A percentile compares a stretch with the other conserved stretches of the same genome.
Conservation (phyloP, 23 tunicate genomes). For the Styela clava region DNA sequence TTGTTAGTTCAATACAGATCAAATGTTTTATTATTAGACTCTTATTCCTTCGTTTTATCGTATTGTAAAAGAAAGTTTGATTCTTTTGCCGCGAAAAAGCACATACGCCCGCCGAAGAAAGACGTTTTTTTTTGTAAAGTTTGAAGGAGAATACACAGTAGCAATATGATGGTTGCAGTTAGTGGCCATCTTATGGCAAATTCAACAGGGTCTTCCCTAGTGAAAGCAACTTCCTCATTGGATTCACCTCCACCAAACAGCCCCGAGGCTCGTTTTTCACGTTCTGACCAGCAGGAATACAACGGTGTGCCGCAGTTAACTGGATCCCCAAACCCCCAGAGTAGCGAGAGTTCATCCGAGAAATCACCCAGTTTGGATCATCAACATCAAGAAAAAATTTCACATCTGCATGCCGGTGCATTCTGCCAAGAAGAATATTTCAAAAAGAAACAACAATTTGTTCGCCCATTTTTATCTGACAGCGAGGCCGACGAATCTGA, state of each 20-base stretch:
- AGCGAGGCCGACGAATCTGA: not conserved
- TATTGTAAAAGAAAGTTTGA: too few relatives aligned
- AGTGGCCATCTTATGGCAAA: conserved; percentile 25
- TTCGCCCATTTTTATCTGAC: not conserved
- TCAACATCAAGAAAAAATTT: not conserved
- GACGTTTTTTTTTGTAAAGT: too few relatives aligned
- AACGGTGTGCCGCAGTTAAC: not conserved
- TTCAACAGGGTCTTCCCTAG: not conserved
- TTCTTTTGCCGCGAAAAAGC: too few relatives aligned
- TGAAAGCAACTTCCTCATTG: conserved; percentile 28
- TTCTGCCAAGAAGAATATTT: not conserved
- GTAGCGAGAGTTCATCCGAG: not conserved
- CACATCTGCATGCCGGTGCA: not conserved
- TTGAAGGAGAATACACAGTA: too few relatives aligned
- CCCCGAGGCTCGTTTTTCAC: conserved; percentile 11
- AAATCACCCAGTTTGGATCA: not conserved
- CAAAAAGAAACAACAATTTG: not conserved
- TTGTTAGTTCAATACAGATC: not conserved
- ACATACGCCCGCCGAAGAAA: too few relatives aligned
- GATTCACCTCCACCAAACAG: conserved; percentile 30
- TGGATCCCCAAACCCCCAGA: not conserved
- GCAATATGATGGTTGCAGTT: conserved; percentile 23
- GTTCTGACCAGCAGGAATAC: not conserved
- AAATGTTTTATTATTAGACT: too few relatives aligned
- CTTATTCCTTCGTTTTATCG: too few relatives aligned